Conservation (phyloP, 2,888 invertebrate genomes). For the Nemoura dubitans region DNA sequence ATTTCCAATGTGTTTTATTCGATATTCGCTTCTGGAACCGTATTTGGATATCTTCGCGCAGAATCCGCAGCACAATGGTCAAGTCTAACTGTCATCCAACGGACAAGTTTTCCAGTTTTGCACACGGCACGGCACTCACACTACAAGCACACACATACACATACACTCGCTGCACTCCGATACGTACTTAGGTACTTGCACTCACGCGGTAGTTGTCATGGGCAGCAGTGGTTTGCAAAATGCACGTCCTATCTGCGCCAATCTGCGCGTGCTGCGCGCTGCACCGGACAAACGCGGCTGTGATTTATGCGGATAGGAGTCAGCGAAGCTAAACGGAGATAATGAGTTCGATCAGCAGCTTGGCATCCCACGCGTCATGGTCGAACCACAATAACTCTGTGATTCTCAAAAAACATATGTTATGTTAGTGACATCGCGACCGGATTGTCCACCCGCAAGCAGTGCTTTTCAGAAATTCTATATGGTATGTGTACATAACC, state of each 20-base stretch:
- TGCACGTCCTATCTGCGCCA: not conserved
- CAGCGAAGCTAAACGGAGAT: slow-evolving; percentile 20
- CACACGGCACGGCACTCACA: slow-evolving; percentile 16
- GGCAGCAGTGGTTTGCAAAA: not conserved
- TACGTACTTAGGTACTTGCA: not conserved
- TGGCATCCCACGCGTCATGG: not conserved
- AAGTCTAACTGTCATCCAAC: slow-evolving; percentile 31
- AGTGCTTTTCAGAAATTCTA: too few species aligned
- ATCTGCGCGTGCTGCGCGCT: not conserved
- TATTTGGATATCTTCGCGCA: slow-evolving; percentile 33
- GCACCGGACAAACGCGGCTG: not conserved
- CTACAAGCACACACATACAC: too few species aligned
- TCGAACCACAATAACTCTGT: not conserved
- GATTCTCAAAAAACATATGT: not conserved
- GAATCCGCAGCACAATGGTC: slow-evolving; percentile 32
- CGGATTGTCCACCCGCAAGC: too few species aligned
- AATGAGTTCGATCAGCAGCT: not conserved
- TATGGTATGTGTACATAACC: too few species aligned
- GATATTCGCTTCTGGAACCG: slow-evolving; percentile 14
- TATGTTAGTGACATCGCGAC: too few species aligned
- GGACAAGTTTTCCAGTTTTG: slow-evolving; percentile 35
- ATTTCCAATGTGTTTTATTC: slow-evolving; percentile 26
- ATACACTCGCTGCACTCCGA: not conserved
- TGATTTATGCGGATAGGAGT: slow-evolving; percentile 27
- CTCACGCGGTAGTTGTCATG: slow-evolving; percentile 27